phyloP scores from a whole-genome alignment of 2,113 vertebrate genomes.

The Agelaius tricolor region DNA sequence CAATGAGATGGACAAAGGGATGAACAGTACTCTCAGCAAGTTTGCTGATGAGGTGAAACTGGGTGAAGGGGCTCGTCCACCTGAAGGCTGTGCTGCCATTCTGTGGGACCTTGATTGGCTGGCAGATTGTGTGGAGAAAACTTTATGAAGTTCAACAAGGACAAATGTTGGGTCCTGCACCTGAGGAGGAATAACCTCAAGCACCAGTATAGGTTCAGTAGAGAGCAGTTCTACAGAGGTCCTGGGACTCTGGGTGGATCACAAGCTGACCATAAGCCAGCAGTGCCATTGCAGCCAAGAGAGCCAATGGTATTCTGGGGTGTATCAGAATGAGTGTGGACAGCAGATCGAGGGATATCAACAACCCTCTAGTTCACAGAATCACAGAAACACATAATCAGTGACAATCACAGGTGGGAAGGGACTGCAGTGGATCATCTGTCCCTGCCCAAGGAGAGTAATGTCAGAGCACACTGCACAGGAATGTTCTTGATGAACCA shows the following conservation, averaged over 20 bases:
- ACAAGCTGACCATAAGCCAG: not conserved
- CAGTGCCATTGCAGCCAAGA: rapidly evolving
- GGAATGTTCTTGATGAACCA: no score
- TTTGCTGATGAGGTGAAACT: not conserved
- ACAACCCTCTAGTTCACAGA: not conserved
- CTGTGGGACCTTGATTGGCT: not conserved
- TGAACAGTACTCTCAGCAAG: not conserved
- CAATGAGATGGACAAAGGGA: rapidly evolving
- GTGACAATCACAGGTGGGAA: not conserved
- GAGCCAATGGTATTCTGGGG: rapidly evolving
- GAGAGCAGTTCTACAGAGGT: not conserved
- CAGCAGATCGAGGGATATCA: not conserved
- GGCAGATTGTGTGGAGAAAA: not conserved
- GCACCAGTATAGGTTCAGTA: not conserved
- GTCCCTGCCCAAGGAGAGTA: not conserved
- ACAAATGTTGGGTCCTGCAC: not conserved
- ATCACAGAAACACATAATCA: not conserved
- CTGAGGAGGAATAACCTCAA: not conserved
- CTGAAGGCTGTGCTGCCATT: not conserved
- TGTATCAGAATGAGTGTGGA: not conserved
- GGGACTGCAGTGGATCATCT: not conserved
- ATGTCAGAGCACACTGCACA: not conserved
- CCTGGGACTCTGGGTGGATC: not conserved
- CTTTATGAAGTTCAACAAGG: not conserved
- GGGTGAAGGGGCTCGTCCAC: rapidly evolving